Conservation (phyloP, 2,797 vertebrate species). For the Alosa sapidissima region DNA sequence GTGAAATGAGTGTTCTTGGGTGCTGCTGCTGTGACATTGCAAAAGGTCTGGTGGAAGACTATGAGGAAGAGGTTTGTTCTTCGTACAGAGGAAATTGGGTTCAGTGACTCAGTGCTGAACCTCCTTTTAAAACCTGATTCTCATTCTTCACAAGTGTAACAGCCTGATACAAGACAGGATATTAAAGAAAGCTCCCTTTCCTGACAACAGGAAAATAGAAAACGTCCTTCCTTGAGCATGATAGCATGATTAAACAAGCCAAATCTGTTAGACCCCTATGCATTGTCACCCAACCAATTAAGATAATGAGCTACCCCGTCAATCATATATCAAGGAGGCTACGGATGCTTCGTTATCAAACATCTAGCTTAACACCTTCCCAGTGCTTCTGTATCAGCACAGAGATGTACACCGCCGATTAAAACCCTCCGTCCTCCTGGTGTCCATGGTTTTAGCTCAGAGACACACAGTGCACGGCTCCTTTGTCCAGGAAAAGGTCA, state of each 20-base stretch:
- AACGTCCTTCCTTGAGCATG: not conserved
- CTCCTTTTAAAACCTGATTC: not conserved
- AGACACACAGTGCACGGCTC: not conserved
- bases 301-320: constrained; percentile 1
- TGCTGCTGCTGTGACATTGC: not conserved
- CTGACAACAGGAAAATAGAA: not conserved
- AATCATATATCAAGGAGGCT: not conserved
- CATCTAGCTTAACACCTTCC: not conserved
- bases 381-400: not conserved
- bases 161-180: not conserved
- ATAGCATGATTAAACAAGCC: not conserved
- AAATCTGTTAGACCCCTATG: not conserved
- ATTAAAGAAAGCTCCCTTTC: not conserved
- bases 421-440: not conserved
- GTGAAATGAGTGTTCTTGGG: not conserved
- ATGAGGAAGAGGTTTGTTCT: not conserved
- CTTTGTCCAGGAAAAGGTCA: not conserved
- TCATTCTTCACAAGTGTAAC: not conserved
- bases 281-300: not conserved
- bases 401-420: not conserved
- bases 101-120: not conserved
- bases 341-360: not conserved
- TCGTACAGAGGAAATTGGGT: not conserved
- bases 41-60: not conserved
- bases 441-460: not conserved